These are phyloP conservation scores for Exaiptasia diaphana DNA, from an alignment of 64 coral and sea anemone species.

Conservation along the genomic window DNA sequence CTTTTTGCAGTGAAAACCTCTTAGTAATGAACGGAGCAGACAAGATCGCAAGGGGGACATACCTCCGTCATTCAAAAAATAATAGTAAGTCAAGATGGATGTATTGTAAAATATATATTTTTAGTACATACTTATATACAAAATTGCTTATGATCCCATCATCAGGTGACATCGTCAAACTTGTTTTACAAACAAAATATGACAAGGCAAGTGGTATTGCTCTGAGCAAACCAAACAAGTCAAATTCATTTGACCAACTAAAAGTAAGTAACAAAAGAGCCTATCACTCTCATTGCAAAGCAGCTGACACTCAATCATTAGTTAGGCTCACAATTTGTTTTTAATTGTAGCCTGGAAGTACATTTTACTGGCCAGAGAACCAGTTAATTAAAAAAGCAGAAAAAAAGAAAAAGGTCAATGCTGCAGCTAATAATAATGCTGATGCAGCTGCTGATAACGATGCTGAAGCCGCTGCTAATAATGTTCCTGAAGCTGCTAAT, in stretches of 20 bases:
- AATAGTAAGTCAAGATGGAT: constrained; percentile 7
- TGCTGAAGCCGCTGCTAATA: not conserved
- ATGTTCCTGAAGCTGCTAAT: not conserved
- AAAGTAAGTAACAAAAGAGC: not conserved
- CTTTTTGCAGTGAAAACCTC: not conserved
- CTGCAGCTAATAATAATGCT: not conserved
- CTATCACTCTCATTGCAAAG: not conserved
- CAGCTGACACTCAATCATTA: not conserved
- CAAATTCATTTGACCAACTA: not conserved
- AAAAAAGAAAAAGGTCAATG: not conserved
- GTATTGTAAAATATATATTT: not conserved
- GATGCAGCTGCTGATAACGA: not conserved
- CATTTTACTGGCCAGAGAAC: not conserved
- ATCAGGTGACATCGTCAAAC: not conserved
- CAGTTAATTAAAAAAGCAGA: not conserved
- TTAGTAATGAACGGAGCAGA: constrained; percentile 7
- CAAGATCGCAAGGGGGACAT: constrained; percentile 5
- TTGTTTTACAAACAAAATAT: not conserved
- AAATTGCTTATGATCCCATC: not conserved
- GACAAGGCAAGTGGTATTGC: not conserved
- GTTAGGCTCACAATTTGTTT: not conserved
- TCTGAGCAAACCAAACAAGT: not conserved
- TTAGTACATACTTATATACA: not conserved
- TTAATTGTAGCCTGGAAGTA: not conserved
- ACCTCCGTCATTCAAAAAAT: not conserved